phyloP scores from a whole-genome alignment of 1,140 invertebrate genomes.

The Manduca sexta region DNA sequence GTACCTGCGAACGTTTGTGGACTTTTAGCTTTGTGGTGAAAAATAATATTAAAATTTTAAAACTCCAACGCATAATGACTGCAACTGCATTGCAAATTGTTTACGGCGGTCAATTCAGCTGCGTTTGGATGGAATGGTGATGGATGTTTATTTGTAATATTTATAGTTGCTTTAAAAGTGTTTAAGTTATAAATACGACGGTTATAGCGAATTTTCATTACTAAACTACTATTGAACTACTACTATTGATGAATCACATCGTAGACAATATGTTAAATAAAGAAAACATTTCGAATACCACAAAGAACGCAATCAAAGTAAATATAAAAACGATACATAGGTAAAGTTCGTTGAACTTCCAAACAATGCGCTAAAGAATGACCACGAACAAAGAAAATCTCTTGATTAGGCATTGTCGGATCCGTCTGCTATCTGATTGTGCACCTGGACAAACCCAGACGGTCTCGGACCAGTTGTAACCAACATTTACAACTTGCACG shows the following conservation, averaged over 20 bases:
- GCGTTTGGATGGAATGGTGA: too few relatives aligned
- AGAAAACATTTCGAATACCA: too few relatives aligned
- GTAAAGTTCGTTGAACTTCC: not conserved
- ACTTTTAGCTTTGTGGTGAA: conserved; percentile 1
- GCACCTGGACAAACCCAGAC: conserved; percentile 43
- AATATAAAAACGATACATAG: not conserved
- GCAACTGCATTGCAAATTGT: too few relatives aligned
- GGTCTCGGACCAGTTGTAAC: not conserved
- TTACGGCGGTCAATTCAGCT: too few relatives aligned
- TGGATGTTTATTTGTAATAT: too few relatives aligned
- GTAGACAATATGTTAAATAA: too few relatives aligned
- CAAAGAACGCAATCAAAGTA: too few relatives aligned
- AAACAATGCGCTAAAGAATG: conserved; percentile 3
- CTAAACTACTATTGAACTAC: too few relatives aligned
- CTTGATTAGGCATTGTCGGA: conserved; percentile 23
- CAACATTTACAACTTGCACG: conserved; percentile 41
- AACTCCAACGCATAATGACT: not conserved
- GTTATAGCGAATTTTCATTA: too few relatives aligned
- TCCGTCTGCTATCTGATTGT: conserved; percentile 41
- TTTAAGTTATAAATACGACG: too few relatives aligned
- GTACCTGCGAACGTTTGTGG: not conserved
- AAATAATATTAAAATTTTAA: not conserved
- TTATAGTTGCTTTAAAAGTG: too few relatives aligned
- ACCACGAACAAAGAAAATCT: conserved; percentile 17
- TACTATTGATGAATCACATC: too few relatives aligned